A percentile compares a stretch with the other conserved stretches of the same genome.
Conservation (phyloP, 2,113 vertebrate genomes). For the Talpa occidentalis region DNA sequence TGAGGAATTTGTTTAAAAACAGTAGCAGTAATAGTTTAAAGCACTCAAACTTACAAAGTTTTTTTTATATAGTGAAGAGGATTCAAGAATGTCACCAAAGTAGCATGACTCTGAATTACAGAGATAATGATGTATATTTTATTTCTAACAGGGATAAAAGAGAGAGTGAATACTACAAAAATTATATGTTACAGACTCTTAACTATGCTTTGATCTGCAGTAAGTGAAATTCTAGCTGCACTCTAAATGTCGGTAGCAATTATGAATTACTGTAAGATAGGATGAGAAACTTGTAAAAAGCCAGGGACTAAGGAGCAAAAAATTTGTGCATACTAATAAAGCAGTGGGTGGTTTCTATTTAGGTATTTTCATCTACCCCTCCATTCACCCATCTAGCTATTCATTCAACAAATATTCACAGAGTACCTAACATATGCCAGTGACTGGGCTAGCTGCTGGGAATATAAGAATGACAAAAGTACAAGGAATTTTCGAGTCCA, state of each 20-base stretch:
- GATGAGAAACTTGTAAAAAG: not conserved
- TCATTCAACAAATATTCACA: not conserved
- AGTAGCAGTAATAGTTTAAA: not conserved
- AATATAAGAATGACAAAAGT: not conserved
- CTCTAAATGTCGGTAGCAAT: not conserved
- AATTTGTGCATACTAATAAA: not conserved
- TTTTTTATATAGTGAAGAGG: not conserved
- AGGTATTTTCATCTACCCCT: not conserved
- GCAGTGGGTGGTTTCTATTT: not conserved
- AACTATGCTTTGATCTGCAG: not conserved
- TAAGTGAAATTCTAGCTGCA: not conserved
- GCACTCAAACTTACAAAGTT: not conserved
- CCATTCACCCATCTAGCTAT: not conserved
- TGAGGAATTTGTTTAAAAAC: not conserved
- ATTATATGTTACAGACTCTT: not conserved
- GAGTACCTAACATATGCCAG: not conserved
- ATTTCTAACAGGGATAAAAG: not conserved
- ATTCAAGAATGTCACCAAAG: constrained; percentile 1
- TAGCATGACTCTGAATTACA: not conserved
- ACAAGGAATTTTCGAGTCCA: not conserved
- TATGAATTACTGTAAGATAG: not conserved
- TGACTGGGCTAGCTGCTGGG: not conserved
- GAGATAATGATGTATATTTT: not conserved
- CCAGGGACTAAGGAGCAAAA: not conserved
- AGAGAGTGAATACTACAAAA: not conserved